A percentile compares a stretch with the other conserved stretches of the same genome.
These are phyloP conservation scores for Octonoba sinensis DNA, from an alignment of 2,888 invertebrate species.

Conservation along the genomic window DNA sequence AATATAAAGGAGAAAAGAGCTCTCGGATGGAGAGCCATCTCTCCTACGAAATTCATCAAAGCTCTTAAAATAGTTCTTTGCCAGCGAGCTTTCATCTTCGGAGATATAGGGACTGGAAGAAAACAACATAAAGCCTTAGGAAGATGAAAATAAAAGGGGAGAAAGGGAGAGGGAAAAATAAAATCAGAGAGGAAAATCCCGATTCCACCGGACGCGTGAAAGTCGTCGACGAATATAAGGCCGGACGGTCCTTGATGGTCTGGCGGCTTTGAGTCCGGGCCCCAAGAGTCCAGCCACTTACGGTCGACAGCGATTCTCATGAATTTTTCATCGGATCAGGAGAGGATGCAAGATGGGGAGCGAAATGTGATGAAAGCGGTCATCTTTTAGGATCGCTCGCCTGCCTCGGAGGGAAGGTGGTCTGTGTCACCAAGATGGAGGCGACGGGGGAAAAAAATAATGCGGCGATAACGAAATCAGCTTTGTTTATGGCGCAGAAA, in stretches of 20 bases:
- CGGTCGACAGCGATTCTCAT: slow-evolving; percentile 63
- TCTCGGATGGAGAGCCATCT: background rate
- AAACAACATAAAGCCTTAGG: slow-evolving; percentile 5
- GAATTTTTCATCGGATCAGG: slow-evolving; percentile 63
- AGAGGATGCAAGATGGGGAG: slow-evolving; percentile 14
- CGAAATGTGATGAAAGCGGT: slow-evolving; percentile 59
- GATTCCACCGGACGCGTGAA: slow-evolving; percentile 47
- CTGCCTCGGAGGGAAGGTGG: background rate
- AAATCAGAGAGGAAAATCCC: slow-evolving; percentile 33
- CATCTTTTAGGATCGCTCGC: slow-evolving; percentile 57
- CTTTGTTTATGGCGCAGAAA: too few species aligned
- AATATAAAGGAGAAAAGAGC: too few species aligned
- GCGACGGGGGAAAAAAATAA: too few species aligned
- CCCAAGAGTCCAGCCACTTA: slow-evolving; percentile 58
- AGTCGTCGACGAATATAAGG: slow-evolving; percentile 31
- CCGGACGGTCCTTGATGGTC: slow-evolving; percentile 44
- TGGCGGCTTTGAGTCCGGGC: slow-evolving; percentile 29
- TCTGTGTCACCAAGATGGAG: background rate
- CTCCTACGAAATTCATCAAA: background rate
- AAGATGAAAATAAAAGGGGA: slow-evolving; percentile 11
- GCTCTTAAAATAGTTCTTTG: slow-evolving; percentile 1
- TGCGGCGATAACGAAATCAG: too few species aligned
- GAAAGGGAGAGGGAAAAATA: slow-evolving; percentile 32
- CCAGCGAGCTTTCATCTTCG: background rate
- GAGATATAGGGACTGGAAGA: background rate